Conservation (phyloP, 2,113 vertebrate species). For the Peucedramus taeniatus region DNA sequence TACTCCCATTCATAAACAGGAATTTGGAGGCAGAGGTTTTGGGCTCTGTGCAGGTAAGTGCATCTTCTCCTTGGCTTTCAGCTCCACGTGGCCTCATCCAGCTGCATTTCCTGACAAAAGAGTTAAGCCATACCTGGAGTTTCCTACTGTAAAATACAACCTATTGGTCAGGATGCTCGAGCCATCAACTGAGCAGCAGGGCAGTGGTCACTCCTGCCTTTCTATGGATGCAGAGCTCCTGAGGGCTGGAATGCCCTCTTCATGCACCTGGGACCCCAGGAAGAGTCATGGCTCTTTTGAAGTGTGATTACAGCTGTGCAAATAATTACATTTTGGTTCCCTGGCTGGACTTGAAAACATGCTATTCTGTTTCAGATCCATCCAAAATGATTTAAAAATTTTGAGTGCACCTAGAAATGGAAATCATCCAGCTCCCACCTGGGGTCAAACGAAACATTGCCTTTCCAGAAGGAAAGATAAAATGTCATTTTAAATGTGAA, state of each 20-base stretch:
- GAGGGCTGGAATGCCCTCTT: not conserved
- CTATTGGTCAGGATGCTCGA: not conserved
- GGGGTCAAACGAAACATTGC: not conserved
- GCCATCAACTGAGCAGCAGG: accelerated
- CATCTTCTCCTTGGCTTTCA: not conserved
- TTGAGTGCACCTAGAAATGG: not conserved
- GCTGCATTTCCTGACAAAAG: not conserved
- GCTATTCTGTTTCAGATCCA: not conserved
- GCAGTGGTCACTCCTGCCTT: not conserved
- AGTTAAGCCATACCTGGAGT: not conserved
- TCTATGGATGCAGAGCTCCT: not conserved
- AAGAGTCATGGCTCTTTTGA: not conserved
- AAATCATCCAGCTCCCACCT: not conserved
- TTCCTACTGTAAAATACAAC: not conserved
- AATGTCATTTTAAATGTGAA: not conserved
- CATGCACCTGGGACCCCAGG: not conserved
- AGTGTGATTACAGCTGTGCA: not conserved
- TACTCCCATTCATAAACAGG: not conserved
- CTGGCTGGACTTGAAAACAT: not conserved
- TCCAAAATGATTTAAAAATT: not conserved
- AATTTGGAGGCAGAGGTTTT: not conserved
- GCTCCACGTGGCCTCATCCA: not conserved
- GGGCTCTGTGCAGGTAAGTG: not conserved
- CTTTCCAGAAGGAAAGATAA: not conserved
- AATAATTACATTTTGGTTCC: constrained; percentile 9